Evolutionary conservation across 2,888 invertebrate genomes (phyloP).

Genomic region (Cosmia trapezina): DNA sequence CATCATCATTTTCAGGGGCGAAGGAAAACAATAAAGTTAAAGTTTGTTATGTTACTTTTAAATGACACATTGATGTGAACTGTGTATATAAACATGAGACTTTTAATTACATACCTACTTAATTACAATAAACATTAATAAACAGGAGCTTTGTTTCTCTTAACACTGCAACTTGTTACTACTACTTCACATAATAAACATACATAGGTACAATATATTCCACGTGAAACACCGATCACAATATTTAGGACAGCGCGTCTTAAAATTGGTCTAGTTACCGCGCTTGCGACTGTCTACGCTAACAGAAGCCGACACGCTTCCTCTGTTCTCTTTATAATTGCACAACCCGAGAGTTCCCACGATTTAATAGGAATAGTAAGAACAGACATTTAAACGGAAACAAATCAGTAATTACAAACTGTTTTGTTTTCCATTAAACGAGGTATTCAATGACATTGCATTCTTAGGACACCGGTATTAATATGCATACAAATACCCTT

Average conservation of each 20-base stretch:
- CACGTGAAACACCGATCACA: constrained; percentile 1
- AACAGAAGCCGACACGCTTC: constrained; percentile 67
- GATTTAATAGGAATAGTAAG: constrained; percentile 20
- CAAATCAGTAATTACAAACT: constrained; percentile 27
- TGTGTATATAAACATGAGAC: not conserved
- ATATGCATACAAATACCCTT: constrained; percentile 58
- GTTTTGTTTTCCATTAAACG: constrained; percentile 20
- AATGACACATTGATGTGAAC: constrained; percentile 18
- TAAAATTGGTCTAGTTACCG: constrained; percentile 53
- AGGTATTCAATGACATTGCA: constrained; percentile 44
- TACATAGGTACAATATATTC: not conserved
- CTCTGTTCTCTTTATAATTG: constrained; percentile 71
- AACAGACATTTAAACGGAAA: constrained; percentile 27
- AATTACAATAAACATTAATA: constrained; percentile 1
- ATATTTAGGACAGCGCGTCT: constrained; percentile 36
- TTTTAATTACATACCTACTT: not conserved
- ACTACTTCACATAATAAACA: constrained; percentile 3
- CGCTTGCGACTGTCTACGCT: constrained; percentile 49
- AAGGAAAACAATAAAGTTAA: constrained; percentile 19
- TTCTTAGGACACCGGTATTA: constrained; percentile 34
- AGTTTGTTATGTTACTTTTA: no score
- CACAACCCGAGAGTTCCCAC: constrained; percentile 65
- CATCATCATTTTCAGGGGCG: constrained; percentile 32
- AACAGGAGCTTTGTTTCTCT: constrained; percentile 10
- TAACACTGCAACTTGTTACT: not conserved